Percentiles rank a stretch among this genome's conserved stretches.
These are phyloP conservation scores for Ispidina picta DNA, from an alignment of 2,797 vertebrate genomes.

Conservation along the genomic window DNA sequence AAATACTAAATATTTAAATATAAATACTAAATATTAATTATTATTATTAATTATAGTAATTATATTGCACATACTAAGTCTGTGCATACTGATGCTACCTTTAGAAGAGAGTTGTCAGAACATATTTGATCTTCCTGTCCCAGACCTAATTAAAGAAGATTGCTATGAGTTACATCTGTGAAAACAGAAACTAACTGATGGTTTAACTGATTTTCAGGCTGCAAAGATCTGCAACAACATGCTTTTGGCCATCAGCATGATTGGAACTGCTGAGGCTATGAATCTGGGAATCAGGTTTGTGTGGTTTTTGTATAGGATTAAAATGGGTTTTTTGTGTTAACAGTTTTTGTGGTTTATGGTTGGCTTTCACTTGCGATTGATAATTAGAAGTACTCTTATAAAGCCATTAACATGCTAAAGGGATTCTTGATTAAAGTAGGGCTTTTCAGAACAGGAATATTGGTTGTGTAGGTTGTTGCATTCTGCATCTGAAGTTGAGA, in stretches of 20 bases:
- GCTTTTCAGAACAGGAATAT: neutral
- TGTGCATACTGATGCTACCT: neutral
- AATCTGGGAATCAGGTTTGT: slow-evolving; percentile 97
- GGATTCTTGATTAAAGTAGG: slow-evolving; percentile 24
- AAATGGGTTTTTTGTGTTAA: slow-evolving; percentile 16
- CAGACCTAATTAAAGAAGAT: neutral
- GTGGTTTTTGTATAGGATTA: slow-evolving; percentile 26
- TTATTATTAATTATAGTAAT: too few species aligned
- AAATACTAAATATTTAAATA: neutral
- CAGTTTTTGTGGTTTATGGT: slow-evolving; percentile 17
- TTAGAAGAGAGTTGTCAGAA: neutral
- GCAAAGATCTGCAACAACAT: slow-evolving; percentile 99
- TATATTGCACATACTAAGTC: neutral
- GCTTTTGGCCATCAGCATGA: slow-evolving; percentile 97
- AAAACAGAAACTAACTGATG: slow-evolving; percentile 34
- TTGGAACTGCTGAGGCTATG: slow-evolving; percentile 97
- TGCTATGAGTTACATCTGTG: neutral
- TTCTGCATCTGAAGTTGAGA: slow-evolving; percentile 24
- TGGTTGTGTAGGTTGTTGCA: neutral
- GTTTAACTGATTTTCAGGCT: slow-evolving; percentile 81
- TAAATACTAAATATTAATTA: too few species aligned
- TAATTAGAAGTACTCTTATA: neutral
- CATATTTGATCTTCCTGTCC: neutral
- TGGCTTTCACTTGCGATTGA: neutral
- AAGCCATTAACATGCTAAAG: slow-evolving; percentile 27